Conservation (phyloP, 2,797 vertebrate species). For the Hemibagrus guttatus region DNA sequence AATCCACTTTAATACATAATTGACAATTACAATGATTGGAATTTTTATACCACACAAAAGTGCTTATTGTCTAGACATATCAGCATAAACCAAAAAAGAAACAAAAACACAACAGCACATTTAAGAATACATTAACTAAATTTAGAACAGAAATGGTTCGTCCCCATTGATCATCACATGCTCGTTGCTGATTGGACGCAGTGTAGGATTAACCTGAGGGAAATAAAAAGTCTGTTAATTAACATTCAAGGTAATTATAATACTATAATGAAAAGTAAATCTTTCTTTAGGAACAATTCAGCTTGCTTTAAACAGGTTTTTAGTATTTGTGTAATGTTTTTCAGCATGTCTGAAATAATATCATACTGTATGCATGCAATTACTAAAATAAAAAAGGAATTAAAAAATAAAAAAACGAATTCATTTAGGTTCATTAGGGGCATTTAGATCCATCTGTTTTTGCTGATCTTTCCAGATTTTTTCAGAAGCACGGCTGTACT, state of each 20-base stretch:
- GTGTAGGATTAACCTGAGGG: neutral
- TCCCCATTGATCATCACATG: neutral
- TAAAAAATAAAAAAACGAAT: no score
- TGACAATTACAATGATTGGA: neutral
- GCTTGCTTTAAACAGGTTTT: no score
- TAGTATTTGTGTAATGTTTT: no score
- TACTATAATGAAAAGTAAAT: neutral
- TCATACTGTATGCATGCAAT: no score
- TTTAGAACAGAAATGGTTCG: neutral
- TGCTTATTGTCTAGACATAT: neutral
- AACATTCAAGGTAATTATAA: neutral
- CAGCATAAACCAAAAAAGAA: no score
- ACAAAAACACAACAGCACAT: neutral
- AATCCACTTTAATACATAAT: neutral
- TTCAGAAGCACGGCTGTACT: no score
- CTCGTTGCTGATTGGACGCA: neutral
- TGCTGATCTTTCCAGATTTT: no score
- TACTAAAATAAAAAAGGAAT: no score
- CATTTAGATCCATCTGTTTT: no score
- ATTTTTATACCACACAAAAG: neutral
- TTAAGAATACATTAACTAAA: neutral
- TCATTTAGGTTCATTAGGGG: no score
- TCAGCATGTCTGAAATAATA: no score
- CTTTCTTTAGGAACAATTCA: no score
- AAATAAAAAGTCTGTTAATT: neutral